Evolutionary conservation across 2,797 vertebrate genomes (phyloP), one percentile per base, ranked within the genome.

Genomic region (Coccyzus lansbergi): DNA sequence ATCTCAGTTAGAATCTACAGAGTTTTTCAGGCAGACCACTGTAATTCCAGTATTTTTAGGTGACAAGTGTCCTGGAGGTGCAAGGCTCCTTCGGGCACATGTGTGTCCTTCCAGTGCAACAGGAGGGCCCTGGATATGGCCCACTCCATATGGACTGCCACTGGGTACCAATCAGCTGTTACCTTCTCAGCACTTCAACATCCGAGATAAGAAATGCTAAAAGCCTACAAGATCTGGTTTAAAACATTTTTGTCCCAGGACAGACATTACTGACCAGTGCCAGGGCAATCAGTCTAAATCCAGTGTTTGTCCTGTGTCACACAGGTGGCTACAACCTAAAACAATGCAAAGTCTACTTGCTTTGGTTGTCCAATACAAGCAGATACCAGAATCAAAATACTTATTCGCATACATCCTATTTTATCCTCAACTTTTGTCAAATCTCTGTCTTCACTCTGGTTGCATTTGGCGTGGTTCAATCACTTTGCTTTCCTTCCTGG

Each of bases 101-200:
- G 6, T 2, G 1, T 55, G 64, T 21, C 3, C 29, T 42, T 65
- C 11, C 29, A 55, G 26, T 0, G 1, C 42, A 59, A 58, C 7
- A 44, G 46, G 22, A 52, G 22, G 51, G 26, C 51, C 34, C 40
- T 55, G 51, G 53, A 52, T 83, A 44, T 42, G 16, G 7, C 55
- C 49, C 46, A 58, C 10, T n/a, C 46, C 13, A 6, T 38, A 18
- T 3, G 24, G 36, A 22, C 29, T 70, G 12, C 10, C 63, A 20
- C 6, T 48, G 44, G 22, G 22, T 67, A 38, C 58, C 36, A 17
- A 44, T 44, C 15, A 44, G 42, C 15, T 34, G 9, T 72, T 59
- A 51, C 52, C 34, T 82, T 87, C 78, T 74, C 10, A 44, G 64
- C 36, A 65, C 59, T 83, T 83, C n/a, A 15, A 3, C 13, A 49